Conservation (phyloP, 1,140 invertebrate species). For the Ceratosolen solmsi region DNA sequence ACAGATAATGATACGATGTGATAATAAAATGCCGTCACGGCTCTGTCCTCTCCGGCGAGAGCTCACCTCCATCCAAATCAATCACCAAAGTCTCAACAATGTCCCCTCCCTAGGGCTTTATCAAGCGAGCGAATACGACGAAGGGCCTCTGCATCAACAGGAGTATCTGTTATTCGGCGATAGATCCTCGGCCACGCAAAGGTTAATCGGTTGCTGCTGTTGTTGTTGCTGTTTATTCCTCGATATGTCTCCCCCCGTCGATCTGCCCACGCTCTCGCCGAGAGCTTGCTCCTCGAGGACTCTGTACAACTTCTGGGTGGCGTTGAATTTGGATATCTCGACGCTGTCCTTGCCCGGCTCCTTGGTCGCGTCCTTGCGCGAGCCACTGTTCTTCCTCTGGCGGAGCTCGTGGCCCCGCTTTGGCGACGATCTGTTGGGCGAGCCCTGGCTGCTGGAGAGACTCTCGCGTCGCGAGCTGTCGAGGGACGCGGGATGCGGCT, state of each 20-base stretch:
- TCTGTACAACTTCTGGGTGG: constrained; percentile 68
- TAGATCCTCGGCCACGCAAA: constrained; percentile 53
- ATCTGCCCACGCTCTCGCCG: constrained; percentile 62
- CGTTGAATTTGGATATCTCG: constrained; percentile 56
- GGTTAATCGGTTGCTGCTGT: constrained; percentile 49
- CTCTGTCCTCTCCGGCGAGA: background rate
- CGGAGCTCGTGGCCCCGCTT: constrained; percentile 62
- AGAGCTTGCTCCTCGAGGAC: constrained; percentile 70
- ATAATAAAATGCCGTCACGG: too few relatives aligned
- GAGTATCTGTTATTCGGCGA: constrained; percentile 55
- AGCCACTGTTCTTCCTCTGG: constrained; percentile 54
- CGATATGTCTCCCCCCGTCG: constrained; percentile 56
- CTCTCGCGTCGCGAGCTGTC: constrained; percentile 67
- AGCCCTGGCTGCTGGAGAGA: constrained; percentile 62
- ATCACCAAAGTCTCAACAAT: background rate
- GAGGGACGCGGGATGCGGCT: constrained; percentile 55
- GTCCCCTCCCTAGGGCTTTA: background rate
- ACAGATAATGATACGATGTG: too few relatives aligned
- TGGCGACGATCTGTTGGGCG: constrained; percentile 64
- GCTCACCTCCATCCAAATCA: constrained; percentile 33
- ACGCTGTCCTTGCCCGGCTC: background rate
- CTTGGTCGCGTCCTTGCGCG: constrained; percentile 52
- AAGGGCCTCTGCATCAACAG: background rate
- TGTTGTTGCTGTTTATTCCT: constrained; percentile 52
- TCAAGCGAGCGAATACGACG: background rate